phyloP scores from a whole-genome alignment of 2,113 vertebrate species.

The Tupaia chinensis region DNA sequence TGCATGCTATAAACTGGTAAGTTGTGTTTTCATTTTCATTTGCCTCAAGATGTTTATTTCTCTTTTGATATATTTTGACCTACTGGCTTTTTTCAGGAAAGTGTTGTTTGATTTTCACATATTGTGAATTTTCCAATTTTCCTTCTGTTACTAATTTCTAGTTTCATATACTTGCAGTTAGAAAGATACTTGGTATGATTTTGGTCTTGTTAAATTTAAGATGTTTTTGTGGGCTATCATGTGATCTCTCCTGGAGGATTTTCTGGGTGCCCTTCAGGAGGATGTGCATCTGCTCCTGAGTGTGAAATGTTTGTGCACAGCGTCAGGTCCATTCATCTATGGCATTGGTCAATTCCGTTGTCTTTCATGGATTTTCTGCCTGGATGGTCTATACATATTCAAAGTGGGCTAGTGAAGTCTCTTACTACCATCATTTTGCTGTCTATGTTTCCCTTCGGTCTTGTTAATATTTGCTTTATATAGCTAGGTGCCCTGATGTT shows the following conservation, averaged over 20 bases:
- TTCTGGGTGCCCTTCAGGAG: fast-evolving
- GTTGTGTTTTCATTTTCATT: not conserved
- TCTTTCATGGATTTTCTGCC: not conserved
- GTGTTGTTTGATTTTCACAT: not conserved
- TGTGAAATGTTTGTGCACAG: no score
- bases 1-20: not conserved
- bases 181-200: not conserved
- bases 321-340: not conserved
- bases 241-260: not conserved
- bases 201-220: not conserved
- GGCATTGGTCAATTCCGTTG: no score
- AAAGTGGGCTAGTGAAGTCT: not conserved
- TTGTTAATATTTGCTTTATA: not conserved
- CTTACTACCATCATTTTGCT: not conserved
- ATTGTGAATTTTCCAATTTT: not conserved
- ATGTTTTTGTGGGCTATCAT: not conserved
- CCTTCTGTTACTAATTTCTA: not conserved
- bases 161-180: not conserved
- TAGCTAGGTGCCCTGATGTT: not conserved
- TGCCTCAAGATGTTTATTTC: not conserved
- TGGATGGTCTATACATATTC: not conserved
- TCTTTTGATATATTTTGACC: not conserved
- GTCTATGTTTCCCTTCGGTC: not conserved
- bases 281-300: no score
- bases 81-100: not conserved